Percentiles rank a stretch among this genome's conserved stretches.
Evolutionary conservation across 2,113 vertebrate species (phyloP).

Genomic region (Gymnogyps californianus): DNA sequence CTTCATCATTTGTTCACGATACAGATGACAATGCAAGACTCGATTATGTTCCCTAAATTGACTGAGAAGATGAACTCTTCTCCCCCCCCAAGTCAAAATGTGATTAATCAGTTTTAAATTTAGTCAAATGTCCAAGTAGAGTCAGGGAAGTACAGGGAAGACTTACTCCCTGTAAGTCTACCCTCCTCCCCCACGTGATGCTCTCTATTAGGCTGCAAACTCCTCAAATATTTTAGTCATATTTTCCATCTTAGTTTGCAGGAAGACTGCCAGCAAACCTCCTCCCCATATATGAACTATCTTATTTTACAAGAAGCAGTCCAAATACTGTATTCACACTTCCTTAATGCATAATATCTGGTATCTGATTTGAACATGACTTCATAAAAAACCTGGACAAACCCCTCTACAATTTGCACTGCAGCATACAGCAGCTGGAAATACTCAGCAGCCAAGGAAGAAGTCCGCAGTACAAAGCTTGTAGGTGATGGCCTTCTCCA

Average conservation of each 20-base stretch:
- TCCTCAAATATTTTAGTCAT: constrained; percentile 40
- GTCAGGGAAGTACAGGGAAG: neutral
- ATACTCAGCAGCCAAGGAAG: neutral
- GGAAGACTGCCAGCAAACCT: constrained; percentile 40
- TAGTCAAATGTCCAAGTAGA: neutral
- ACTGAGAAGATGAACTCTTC: neutral
- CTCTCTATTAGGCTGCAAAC: neutral
- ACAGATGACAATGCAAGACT: neutral
- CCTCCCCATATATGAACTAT: neutral
- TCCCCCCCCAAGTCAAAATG: neutral
- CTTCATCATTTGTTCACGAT: neutral
- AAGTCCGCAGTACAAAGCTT: neutral
- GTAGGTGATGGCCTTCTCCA: neutral
- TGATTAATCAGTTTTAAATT: neutral
- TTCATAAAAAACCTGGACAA: neutral
- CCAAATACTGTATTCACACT: constrained; percentile 2
- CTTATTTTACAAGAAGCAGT: constrained; percentile 26
- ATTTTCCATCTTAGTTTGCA: constrained; percentile 53
- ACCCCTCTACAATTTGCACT: neutral
- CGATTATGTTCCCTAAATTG: neutral
- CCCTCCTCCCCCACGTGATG: neutral
- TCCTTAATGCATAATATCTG: constrained; percentile 4
- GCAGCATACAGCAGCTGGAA: constrained; percentile 22
- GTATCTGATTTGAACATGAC: neutral
- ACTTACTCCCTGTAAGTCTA: neutral